phyloP scores from a whole-genome alignment of 2,888 invertebrate species.

The Ametastegia equiseti region DNA sequence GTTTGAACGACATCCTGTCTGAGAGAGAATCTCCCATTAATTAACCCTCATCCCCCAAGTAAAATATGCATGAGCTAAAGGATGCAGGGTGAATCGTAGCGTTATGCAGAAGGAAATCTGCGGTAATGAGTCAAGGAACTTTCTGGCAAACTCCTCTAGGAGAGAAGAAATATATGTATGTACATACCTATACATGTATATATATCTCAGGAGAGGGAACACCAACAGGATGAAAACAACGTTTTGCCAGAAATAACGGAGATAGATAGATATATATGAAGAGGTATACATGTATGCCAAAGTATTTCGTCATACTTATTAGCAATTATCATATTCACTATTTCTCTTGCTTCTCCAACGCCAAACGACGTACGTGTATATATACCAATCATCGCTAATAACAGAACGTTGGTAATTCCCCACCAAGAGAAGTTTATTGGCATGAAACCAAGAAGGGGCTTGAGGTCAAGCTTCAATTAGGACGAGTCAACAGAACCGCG shows the following conservation, averaged over 20 bases:
- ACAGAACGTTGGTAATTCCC: neutral
- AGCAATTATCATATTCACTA: neutral
- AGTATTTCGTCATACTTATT: neutral
- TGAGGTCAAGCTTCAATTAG: slow-evolving; percentile 4
- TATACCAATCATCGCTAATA: neutral
- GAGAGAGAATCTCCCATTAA: neutral
- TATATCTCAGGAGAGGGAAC: neutral
- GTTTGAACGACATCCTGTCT: neutral
- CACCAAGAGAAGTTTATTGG: neutral
- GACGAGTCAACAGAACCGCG: slow-evolving; percentile 8
- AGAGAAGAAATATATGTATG: no score
- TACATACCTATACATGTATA: no score
- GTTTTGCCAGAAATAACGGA: neutral
- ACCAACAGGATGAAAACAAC: neutral
- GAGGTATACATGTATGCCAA: neutral
- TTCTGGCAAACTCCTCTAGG: no score
- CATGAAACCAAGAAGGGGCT: neutral
- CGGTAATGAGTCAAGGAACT: neutral
- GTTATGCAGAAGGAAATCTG: neutral
- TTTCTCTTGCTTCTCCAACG: neutral
- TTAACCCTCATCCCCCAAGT: neutral
- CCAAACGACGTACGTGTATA: neutral
- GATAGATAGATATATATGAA: neutral
- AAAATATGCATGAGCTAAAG: neutral
- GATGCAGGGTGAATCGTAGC: neutral